Conservation (phyloP, 2,113 vertebrate genomes). For the Pygathrix nemaeus region DNA sequence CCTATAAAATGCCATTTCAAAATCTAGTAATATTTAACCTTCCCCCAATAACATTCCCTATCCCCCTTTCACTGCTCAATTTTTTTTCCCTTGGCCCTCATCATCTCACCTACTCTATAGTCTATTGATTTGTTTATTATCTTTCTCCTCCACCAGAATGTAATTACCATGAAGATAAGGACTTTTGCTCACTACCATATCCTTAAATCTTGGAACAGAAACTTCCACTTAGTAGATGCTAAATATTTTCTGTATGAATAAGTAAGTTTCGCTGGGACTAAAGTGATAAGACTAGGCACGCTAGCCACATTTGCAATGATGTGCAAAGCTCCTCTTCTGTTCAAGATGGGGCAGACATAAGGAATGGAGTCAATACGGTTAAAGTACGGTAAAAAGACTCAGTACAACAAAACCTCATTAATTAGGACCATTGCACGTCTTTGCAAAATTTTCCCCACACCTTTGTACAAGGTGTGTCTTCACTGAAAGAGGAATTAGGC, state of each 20-base stretch:
- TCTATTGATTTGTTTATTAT: background rate
- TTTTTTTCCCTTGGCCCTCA: background rate
- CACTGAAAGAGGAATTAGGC: background rate
- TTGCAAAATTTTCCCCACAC: background rate
- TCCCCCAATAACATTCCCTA: background rate
- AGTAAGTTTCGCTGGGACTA: background rate
- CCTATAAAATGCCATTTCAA: background rate
- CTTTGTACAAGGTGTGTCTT: background rate
- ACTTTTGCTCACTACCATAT: background rate
- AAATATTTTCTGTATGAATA: background rate
- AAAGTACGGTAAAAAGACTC: background rate
- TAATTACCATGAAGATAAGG: background rate
- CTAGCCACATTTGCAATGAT: background rate
- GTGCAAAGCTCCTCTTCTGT: background rate
- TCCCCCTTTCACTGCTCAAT: background rate
- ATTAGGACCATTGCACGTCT: background rate
- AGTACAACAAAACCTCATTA: background rate
- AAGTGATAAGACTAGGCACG: background rate
- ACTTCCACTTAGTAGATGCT: background rate
- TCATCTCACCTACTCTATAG: background rate
- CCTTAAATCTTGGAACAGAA: background rate
- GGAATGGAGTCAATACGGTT: background rate
- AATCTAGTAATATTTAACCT: background rate
- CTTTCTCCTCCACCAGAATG: background rate
- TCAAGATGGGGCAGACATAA: background rate